Evolutionary conservation across 2,888 invertebrate genomes (phyloP), one percentile per base, ranked within the genome.

Genomic region (Acheta domesticus): DNA sequence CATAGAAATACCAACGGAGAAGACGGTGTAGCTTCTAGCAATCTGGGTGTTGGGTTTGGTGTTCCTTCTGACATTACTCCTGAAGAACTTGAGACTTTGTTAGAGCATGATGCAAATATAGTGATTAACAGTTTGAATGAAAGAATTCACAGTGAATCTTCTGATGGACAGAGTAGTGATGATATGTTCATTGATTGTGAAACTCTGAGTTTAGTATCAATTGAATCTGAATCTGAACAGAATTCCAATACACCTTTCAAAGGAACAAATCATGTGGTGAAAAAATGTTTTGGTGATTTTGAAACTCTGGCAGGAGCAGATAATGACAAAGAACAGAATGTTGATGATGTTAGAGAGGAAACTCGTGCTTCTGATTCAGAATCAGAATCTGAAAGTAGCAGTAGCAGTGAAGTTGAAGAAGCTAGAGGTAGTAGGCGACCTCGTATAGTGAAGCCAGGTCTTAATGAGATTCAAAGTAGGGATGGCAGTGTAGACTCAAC

Each of bases 161-260:
- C 83, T 20, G 85, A 86, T 82, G 85, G 85, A 49, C 85, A 86
- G n/a, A 86, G 87, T 74, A 88, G 87, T 0, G 89, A 88, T 80
- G 89, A 91, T 79, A 80, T 87, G 77, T 80, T 88, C 79, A 83
- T 90, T 48, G 91, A 91, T 82, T 89, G 90, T 83, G 91, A 92
- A 85, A 91, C 91, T 0, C 84, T 94, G 82, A 93, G 93, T 84
- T 85, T 92, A 75, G 92, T 93, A 1, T 92, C 93, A 79, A 92
- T 92, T 83, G 93, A 93, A 81, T 93, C 93, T 79, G 92, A 93
- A 83, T 91, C 92, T 36, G 92, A 93, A 85, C 88, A 73, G 79
- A 82, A 78, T 81, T 36, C 81, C 82, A 77, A 73, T 21, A 73
- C 62, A 1, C 50, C 48, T 76, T 62, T 62, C n/a, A 19, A 48